A percentile compares a stretch with the other conserved stretches of the same genome.
These are phyloP conservation scores for Sialis lutaria DNA, from an alignment of 2,888 invertebrate species.

Conservation along the genomic window DNA sequence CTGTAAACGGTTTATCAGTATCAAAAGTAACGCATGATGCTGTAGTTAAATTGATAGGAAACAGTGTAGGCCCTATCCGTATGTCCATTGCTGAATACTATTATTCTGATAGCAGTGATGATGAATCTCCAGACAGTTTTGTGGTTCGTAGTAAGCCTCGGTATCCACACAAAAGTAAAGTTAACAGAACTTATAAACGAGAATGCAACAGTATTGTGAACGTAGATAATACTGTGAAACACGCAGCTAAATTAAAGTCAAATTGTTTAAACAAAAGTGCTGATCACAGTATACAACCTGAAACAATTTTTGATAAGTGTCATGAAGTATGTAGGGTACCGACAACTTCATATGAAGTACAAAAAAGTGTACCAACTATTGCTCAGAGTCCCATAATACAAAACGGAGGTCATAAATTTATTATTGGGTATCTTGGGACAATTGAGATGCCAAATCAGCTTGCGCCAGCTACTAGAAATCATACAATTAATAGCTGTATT, in stretches of 20 bases:
- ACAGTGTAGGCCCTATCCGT: slow-evolving; percentile 63
- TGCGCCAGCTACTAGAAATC: slow-evolving; percentile 52
- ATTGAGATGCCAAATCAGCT: slow-evolving; percentile 87
- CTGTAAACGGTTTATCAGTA: slow-evolving; percentile 82
- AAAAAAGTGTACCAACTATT: slow-evolving; percentile 3
- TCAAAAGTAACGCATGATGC: slow-evolving; percentile 86
- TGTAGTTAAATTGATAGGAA: slow-evolving; percentile 79
- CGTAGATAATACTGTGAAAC: slow-evolving; percentile 4
- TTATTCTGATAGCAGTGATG: slow-evolving; percentile 72
- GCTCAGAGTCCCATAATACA: neutral
- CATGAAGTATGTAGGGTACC: neutral
- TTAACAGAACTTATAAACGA: slow-evolving; percentile 9
- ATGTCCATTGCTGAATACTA: slow-evolving; percentile 78
- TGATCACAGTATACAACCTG: neutral
- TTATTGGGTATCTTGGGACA: slow-evolving; percentile 89
- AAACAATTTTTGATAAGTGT: slow-evolving; percentile 24
- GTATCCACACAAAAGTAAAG: slow-evolving; percentile 33
- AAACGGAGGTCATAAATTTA: slow-evolving; percentile 40
- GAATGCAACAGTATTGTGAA: slow-evolving; percentile 9
- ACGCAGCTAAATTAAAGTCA: slow-evolving; percentile 14
- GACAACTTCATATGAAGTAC: slow-evolving; percentile 4
- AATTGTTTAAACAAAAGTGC: slow-evolving; percentile 1
- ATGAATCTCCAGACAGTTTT: slow-evolving; percentile 37
- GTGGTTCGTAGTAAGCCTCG: slow-evolving; percentile 38
- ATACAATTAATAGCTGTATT: slow-evolving; percentile 74